Evolutionary conservation across 2,113 vertebrate genomes (phyloP).

Genomic region (Thunnus thynnus): DNA sequence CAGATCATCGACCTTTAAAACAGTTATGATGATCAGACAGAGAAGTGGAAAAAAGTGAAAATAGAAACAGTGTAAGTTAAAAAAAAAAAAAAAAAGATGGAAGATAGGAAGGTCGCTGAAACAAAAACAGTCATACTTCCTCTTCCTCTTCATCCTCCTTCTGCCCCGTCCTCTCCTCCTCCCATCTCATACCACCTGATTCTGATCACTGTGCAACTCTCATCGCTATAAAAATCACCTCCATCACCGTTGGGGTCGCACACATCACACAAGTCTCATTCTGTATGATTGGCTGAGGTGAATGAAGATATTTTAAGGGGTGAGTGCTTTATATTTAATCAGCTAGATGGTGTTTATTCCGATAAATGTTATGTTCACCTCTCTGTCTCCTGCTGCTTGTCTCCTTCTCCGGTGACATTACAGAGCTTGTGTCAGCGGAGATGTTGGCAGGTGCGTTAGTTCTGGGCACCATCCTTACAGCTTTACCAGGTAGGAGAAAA

Average conservation of each 20-base stretch:
- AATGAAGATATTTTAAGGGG: slow-evolving; percentile 58
- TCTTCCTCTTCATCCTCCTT: slow-evolving; percentile 39
- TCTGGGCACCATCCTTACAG: slow-evolving; percentile 74
- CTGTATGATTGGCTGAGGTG: slow-evolving; percentile 34
- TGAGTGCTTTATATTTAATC: slow-evolving; percentile 41
- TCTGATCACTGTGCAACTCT: slow-evolving; percentile 50
- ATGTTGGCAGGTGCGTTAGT: slow-evolving; percentile 81
- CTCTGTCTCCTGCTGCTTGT: slow-evolving; percentile 18
- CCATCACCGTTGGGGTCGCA: slow-evolving; percentile 27
- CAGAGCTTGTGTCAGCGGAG: slow-evolving; percentile 74
- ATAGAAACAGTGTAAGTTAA: slow-evolving; percentile 6
- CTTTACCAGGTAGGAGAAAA: slow-evolving; percentile 76
- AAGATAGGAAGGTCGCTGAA: background rate
- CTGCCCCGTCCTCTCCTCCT: slow-evolving; percentile 46
- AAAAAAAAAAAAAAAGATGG: background rate
- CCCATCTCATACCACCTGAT: slow-evolving; percentile 15
- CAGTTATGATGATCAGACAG: background rate
- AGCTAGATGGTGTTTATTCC: background rate
- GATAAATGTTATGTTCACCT: slow-evolving; percentile 15
- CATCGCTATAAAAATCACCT: slow-evolving; percentile 44
- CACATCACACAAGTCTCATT: slow-evolving; percentile 24
- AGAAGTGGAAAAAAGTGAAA: slow-evolving; percentile 36
- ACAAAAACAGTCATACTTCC: slow-evolving; percentile 22
- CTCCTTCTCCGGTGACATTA: slow-evolving; percentile 57
- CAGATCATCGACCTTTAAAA: slow-evolving; percentile 22